phyloP scores from a whole-genome alignment of 1,140 invertebrate species.

The Temnothorax nylanderi region DNA sequence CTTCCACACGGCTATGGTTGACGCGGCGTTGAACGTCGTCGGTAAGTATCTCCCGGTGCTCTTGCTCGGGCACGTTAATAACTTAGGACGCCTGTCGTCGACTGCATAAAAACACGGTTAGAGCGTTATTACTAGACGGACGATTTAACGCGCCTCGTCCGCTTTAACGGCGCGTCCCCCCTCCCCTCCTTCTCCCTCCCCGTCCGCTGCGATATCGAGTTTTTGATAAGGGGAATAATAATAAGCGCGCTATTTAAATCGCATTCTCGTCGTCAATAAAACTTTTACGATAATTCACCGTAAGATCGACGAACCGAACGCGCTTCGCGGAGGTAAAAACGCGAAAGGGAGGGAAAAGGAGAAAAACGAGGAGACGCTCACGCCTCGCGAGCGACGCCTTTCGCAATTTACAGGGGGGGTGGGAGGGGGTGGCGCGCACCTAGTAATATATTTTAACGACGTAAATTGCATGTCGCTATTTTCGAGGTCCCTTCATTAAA shows the following conservation, averaged over 20 bases:
- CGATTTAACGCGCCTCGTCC: conserved; percentile 16
- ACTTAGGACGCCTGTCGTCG: neutral
- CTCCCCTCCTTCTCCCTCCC: no score
- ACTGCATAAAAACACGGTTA: conserved; percentile 29
- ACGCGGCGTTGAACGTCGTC: conserved; percentile 90
- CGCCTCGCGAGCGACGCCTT: neutral
- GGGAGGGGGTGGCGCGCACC: neutral
- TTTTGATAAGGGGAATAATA: conserved; percentile 40
- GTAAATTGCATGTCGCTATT: conserved; percentile 37
- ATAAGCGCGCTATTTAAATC: conserved; percentile 50
- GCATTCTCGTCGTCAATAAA: neutral
- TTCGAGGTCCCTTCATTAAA: conserved; percentile 42
- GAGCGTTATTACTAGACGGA: neutral
- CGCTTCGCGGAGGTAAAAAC: neutral
- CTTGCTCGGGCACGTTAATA: neutral
- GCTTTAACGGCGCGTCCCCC: neutral
- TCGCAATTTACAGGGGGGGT: neutral
- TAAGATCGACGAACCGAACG: neutral
- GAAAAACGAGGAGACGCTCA: neutral
- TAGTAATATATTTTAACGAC: conserved; percentile 22
- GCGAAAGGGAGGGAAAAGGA: neutral
- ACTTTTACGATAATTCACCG: conserved; percentile 21
- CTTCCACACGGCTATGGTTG: conserved; percentile 92
- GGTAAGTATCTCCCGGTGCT: conserved; percentile 86
- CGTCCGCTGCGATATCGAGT: neutral